Conservation (phyloP, 2,888 invertebrate species). For the Entomobrya proxima region DNA sequence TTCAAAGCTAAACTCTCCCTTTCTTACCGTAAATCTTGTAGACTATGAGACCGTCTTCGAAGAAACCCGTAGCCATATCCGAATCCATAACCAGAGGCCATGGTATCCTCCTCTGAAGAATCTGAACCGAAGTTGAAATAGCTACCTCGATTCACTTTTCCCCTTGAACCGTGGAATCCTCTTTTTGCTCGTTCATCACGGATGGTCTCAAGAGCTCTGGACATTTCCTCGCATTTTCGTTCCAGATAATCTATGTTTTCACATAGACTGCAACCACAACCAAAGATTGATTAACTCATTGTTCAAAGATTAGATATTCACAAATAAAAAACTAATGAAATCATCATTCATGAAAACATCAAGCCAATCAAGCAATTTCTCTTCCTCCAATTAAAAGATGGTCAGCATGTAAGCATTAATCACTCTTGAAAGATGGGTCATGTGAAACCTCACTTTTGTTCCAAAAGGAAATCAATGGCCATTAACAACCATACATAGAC, state of each 20-base stretch:
- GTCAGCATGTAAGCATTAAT: too few species aligned
- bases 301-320: too few species aligned
- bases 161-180: constrained; percentile 58
- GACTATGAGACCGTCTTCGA: constrained; percentile 73
- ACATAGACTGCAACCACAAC: constrained; percentile 81
- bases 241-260: constrained; percentile 88
- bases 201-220: constrained; percentile 83
- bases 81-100: constrained; percentile 65
- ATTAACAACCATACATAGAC: too few species aligned
- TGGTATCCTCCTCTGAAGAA: constrained; percentile 74
- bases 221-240: constrained; percentile 88
- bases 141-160: constrained; percentile 71
- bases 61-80: constrained; percentile 54
- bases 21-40: constrained; percentile 74
- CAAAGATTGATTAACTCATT: not conserved
- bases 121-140: constrained; percentile 72
- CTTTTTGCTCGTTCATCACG: constrained; percentile 70
- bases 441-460: too few species aligned
- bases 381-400: too few species aligned
- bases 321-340: too few species aligned
- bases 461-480: too few species aligned
- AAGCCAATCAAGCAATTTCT: not conserved
- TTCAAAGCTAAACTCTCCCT: too few species aligned
- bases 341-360: too few species aligned
- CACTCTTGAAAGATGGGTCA: too few species aligned